Evolutionary conservation across 2,888 invertebrate species (phyloP).

Genomic region (Merodon equestris): DNA sequence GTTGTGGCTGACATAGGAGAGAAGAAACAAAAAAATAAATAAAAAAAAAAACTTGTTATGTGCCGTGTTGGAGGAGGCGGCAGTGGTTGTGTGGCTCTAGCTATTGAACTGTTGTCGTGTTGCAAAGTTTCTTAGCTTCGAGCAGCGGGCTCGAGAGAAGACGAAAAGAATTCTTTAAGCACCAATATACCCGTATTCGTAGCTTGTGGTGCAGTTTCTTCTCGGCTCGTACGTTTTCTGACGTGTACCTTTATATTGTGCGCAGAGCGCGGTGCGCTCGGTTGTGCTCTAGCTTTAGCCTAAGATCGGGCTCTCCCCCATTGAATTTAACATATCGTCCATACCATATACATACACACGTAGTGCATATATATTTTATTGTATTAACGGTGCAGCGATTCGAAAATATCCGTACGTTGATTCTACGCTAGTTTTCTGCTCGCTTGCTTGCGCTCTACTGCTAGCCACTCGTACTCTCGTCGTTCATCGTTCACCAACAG

Average conservation of each 20-base stretch:
- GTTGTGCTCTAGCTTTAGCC: slow-evolving; percentile 15
- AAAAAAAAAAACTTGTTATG: slow-evolving; percentile 42
- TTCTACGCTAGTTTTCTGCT: slow-evolving; percentile 41
- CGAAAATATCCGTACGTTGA: slow-evolving; percentile 47
- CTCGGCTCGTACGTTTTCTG: slow-evolving; percentile 15
- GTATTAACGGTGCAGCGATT: slow-evolving; percentile 67
- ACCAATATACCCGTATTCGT: slow-evolving; percentile 14
- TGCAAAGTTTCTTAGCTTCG: slow-evolving; percentile 31
- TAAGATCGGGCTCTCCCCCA: no score
- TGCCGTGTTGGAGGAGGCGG: slow-evolving; percentile 32
- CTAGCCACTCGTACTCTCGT: no score
- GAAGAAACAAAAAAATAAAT: not conserved
- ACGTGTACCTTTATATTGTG: no score
- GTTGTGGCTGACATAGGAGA: slow-evolving; percentile 23
- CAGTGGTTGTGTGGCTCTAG: not conserved
- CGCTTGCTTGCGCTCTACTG: not conserved
- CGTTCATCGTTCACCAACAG: slow-evolving; percentile 52
- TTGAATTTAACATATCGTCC: no score
- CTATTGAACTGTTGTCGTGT: slow-evolving; percentile 5
- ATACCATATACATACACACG: no score
- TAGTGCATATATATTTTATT: no score
- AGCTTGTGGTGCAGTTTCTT: slow-evolving; percentile 55
- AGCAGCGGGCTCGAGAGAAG: slow-evolving; percentile 24
- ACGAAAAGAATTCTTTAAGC: slow-evolving; percentile 52
- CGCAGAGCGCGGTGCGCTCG: slow-evolving; percentile 37